Base-by-base conservation (phyloP, 2,797 vertebrate genomes). In the Peromyscus attwateri region DNA sequence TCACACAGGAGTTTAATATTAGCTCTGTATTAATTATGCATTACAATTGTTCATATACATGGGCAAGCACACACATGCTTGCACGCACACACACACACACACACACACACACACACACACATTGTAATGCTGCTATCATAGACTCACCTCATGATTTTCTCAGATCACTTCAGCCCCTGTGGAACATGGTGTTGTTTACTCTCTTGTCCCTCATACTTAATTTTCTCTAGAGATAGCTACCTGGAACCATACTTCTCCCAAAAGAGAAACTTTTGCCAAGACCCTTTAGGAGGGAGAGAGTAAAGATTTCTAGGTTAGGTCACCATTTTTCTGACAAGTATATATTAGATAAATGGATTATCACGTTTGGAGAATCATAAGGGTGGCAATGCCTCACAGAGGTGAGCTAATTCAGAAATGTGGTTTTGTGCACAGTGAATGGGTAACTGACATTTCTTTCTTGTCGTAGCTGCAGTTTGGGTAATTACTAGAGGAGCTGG, bases 141-240 rank as follows among this genome's bases (percentile, higher is more conserved):
- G n/a, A 49, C 79, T 96, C 75, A 23, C 83, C 75, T 92, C 52
- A 70, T 52, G 97, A 96, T 83, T 84, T 89, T 89, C 94, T 94
- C 91, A n/a, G 87, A 97, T 93, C 97, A 12, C 52, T 25, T 27
- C 70, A 17, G 60, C 8, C 43, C 93, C 83, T 11, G 66, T 73
- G 89, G 55, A 85, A 80, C 49, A 8, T 0, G 0, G 79, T 46
- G 27, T 13, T 98, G 46, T 96, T 98, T 96, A 91, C 95, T 34
- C 19, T 93, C 94, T 93, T 62, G 89, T 31, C 95, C 55, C 34
- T 97, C 88, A 87, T 87, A 80, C 37, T 52, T 1, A 0, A 46
- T 94, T 96, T 97, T 96, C 94, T 96, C 95, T 70, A 40, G 89
- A 96, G 64, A 92, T 21, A 57, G 40, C n/a, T 96, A 70, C 88